These are phyloP conservation scores for Callipepla californica DNA, from an alignment of 2,113 vertebrate genomes.

Conservation along the genomic window DNA sequence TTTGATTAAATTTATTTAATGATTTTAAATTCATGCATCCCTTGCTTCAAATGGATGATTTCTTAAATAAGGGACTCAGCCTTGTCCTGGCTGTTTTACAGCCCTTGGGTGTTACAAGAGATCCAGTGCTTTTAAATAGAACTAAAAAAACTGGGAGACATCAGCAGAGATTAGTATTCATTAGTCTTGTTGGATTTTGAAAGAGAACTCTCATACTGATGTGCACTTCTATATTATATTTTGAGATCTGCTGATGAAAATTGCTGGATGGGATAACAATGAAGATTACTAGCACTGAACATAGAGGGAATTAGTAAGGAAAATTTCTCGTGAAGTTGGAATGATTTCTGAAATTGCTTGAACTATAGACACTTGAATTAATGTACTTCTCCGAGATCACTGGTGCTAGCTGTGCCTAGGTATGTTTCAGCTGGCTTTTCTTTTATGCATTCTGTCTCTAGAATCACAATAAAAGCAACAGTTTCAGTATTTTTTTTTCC, in stretches of 20 bases:
- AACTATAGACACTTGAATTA: background rate
- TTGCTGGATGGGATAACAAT: background rate
- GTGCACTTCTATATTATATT: background rate
- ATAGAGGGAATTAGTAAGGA: background rate
- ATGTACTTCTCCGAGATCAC: background rate
- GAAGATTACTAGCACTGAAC: background rate
- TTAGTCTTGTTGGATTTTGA: background rate
- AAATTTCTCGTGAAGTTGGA: background rate
- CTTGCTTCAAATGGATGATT: background rate
- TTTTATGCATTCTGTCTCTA: background rate
- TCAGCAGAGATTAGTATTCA: background rate
- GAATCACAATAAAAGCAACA: background rate
- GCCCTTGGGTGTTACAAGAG: background rate
- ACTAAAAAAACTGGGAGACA: background rate
- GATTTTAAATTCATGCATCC: background rate
- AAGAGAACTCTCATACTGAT: background rate
- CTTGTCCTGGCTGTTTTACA: background rate
- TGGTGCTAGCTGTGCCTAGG: background rate
- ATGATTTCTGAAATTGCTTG: background rate
- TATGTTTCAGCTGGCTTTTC: background rate
- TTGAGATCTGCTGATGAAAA: slow-evolving; percentile 6
- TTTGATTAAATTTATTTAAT: background rate
- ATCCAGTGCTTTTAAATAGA: background rate
- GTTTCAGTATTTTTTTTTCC: background rate
- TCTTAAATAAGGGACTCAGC: background rate